phyloP scores from a whole-genome alignment of 2,113 vertebrate genomes.

The Heloderma charlesbogerti region DNA sequence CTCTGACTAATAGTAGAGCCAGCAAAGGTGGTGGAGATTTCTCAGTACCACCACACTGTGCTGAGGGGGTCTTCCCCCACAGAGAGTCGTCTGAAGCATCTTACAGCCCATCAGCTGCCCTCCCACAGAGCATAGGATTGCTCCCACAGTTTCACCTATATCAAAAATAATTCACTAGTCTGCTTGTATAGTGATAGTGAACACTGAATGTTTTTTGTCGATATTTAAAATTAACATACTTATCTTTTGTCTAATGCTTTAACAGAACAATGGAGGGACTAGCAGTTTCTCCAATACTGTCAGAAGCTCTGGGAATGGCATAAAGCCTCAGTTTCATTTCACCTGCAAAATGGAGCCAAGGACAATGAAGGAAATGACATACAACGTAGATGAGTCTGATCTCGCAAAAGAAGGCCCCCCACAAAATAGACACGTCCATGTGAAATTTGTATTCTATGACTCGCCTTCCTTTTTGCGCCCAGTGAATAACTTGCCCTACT shows the following conservation, averaged over 20 bases:
- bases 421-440: not conserved
- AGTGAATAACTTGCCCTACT: constrained; percentile 21
- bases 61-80: too few relatives aligned
- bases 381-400: not conserved
- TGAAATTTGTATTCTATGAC: constrained; percentile 42
- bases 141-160: not conserved
- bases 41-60: too few relatives aligned
- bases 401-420: not conserved
- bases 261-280: constrained; percentile 31
- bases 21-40: too few relatives aligned
- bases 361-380: not conserved
- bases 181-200: not conserved
- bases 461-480: constrained; percentile 13
- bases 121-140: not conserved
- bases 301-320: constrained; percentile 4
- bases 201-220: not conserved
- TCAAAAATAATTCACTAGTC: not conserved
- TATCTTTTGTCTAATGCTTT: not conserved
- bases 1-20: too few relatives aligned
- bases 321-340: constrained; percentile 31
- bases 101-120: not conserved
- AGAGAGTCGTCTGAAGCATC: not conserved
- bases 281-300: constrained; percentile 38
- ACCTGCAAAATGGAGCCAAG: constrained; percentile 41
- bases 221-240: not conserved